These are phyloP conservation scores for Bombus soroeensis DNA, from an alignment of 1,140 invertebrate genomes.

Conservation along the genomic window DNA sequence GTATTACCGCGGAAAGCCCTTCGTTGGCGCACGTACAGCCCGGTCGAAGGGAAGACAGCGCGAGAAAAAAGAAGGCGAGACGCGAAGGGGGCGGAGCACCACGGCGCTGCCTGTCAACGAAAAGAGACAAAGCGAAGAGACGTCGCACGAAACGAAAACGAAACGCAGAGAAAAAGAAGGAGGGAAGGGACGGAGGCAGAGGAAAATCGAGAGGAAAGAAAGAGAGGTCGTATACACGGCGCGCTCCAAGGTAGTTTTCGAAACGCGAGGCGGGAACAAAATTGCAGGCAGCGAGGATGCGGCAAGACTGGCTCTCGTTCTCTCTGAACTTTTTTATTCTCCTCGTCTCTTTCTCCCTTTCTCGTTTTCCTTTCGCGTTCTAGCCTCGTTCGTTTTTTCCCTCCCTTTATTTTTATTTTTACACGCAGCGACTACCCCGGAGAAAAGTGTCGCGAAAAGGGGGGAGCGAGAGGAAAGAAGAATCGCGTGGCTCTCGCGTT, in stretches of 20 bases:
- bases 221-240: not conserved
- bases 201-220: slow-evolving; percentile 12
- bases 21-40: slow-evolving; percentile 36
- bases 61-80: slow-evolving; percentile 20
- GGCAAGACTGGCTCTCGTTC: slow-evolving; percentile 19
- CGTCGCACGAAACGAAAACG: not conserved
- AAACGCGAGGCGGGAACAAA: slow-evolving; percentile 57
- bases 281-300: slow-evolving; percentile 56
- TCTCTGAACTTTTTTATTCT: not conserved
- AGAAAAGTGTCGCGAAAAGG: slow-evolving; percentile 45
- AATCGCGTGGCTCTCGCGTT: slow-evolving; percentile 54
- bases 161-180: slow-evolving; percentile 1
- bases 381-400: not conserved
- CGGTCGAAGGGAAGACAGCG: slow-evolving; percentile 28
- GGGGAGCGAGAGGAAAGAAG: slow-evolving; percentile 27
- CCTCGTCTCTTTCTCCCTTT: not conserved
- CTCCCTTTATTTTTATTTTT: not conserved
- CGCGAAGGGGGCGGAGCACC: not conserved
- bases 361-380: not conserved
- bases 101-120: not conserved
- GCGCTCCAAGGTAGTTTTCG: slow-evolving; percentile 59
- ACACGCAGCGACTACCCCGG: slow-evolving; percentile 29
- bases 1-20: slow-evolving; percentile 57
- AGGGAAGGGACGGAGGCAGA: not conserved
- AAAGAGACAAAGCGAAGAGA: not conserved